A percentile compares a stretch with the other conserved stretches of the same genome.
Evolutionary conservation across 2,797 vertebrate genomes (phyloP).

Genomic region (Syndactyla subalaris): DNA sequence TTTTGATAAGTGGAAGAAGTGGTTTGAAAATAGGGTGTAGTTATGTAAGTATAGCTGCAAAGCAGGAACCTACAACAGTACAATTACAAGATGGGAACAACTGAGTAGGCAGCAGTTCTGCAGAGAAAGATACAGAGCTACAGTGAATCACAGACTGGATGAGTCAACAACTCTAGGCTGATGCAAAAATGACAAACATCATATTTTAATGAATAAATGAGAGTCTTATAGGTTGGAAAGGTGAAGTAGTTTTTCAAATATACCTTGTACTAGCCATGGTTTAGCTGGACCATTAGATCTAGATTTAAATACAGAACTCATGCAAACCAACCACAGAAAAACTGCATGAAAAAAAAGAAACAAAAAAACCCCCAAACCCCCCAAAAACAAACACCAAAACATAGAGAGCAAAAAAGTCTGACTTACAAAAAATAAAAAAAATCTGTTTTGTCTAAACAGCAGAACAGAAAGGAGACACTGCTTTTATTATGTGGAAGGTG

Average conservation of each 20-base stretch:
- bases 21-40: conserved; percentile 45
- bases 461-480: background rate
- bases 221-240: background rate
- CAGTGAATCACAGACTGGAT: conserved; percentile 55
- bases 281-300: background rate
- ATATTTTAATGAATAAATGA: conserved; percentile 21
- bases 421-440: background rate
- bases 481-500: background rate
- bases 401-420: background rate
- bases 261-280: background rate
- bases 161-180: conserved; percentile 63
- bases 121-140: conserved; percentile 15
- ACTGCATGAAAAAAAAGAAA: background rate
- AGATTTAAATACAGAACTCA: background rate
- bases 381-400: background rate
- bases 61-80: conserved; percentile 49
- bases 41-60: conserved; percentile 63
- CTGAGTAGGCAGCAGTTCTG: conserved; percentile 65
- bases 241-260: background rate
- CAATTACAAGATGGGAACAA: conserved; percentile 65
- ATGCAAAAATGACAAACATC: conserved; percentile 31
- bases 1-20: conserved; percentile 10
- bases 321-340: background rate
- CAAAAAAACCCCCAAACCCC: background rate
- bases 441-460: background rate